Evolutionary conservation across 2,797 vertebrate species (phyloP).

Genomic region (Pterois miles): DNA sequence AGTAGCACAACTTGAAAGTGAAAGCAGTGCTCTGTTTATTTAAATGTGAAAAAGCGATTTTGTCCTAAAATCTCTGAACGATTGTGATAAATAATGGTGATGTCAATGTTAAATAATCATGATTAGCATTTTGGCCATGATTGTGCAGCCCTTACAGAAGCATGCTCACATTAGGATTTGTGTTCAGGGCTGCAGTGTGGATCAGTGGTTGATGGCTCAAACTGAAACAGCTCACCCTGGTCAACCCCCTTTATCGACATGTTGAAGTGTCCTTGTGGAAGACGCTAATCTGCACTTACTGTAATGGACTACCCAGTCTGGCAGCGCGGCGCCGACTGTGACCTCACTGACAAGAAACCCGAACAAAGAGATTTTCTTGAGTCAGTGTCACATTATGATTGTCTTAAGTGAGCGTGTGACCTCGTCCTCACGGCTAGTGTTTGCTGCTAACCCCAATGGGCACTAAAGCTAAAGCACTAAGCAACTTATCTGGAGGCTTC

Average conservation of each 20-base stretch:
- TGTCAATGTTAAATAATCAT: too few species aligned
- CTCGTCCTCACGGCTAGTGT: slow-evolving; percentile 15
- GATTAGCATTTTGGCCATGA: too few species aligned
- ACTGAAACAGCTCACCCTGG: slow-evolving; percentile 9
- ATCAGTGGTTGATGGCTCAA: neutral
- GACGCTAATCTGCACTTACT: slow-evolving; percentile 30
- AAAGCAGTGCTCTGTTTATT: too few species aligned
- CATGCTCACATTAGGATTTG: neutral
- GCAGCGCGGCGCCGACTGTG: neutral
- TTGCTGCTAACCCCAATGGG: slow-evolving; percentile 18
- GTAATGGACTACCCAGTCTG: slow-evolving; percentile 17
- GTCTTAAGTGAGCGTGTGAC: slow-evolving; percentile 21
- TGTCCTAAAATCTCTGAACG: too few species aligned
- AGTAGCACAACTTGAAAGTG: too few species aligned
- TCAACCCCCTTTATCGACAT: neutral
- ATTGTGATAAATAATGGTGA: too few species aligned
- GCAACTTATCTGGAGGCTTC: slow-evolving; percentile 57
- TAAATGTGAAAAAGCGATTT: too few species aligned
- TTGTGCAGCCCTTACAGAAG: neutral
- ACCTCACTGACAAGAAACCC: neutral
- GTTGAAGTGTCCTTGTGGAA: slow-evolving; percentile 26
- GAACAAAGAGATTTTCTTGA: slow-evolving; percentile 3
- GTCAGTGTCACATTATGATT: neutral
- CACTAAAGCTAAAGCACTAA: slow-evolving; percentile 30
- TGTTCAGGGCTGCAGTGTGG: neutral